Evolutionary conservation across 2,113 vertebrate genomes (phyloP), one percentile per base, ranked within the genome.

Genomic region (Phocoena phocoena): DNA sequence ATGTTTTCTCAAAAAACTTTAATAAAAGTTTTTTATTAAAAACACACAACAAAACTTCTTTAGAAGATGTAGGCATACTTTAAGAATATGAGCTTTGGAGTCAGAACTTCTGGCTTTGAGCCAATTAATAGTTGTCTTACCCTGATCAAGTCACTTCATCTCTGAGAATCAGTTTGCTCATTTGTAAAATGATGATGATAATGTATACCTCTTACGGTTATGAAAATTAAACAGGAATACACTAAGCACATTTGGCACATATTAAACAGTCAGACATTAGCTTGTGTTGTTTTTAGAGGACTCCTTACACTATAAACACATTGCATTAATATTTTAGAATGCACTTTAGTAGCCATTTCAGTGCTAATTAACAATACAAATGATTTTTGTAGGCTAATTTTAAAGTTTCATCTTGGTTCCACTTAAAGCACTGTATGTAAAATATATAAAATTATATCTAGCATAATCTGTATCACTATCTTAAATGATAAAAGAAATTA

Each of bases 401-500:
- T 80, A 62, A 70, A 77, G 63, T 71, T 83, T 60, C 44, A 11
- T 84, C 44, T 92, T 96, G 65, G 47, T 89, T 94, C 6, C 47
- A 62, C 7, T 76, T 88, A 83, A 70, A 92, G 9, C 47, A 71
- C 13, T 83, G 47, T 55, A 28, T 53, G 53, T 41, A 80, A 41
- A 70, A 71, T 62, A 44, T 31, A 65, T 33, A 80, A 55, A 70
- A 55, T 67, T 81, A 58, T 70, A 41, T 70, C 17, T 62, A 79
- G 62, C 63, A 44, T 58, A 58, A 85, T 62, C 84, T 18, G 41
- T 21, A 50, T 96, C 68, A 36, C 15, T 88, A 2, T 71, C 50
- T 60, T 93, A 90, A 85, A 77, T 70, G 81, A 44, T 62, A 88
- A 84, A 90, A 83, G 33, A 71, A 93, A 36, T 88, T 85, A 85